phyloP scores from a whole-genome alignment of 2,888 invertebrate species.

The Cyrtodaria siliqua region DNA sequence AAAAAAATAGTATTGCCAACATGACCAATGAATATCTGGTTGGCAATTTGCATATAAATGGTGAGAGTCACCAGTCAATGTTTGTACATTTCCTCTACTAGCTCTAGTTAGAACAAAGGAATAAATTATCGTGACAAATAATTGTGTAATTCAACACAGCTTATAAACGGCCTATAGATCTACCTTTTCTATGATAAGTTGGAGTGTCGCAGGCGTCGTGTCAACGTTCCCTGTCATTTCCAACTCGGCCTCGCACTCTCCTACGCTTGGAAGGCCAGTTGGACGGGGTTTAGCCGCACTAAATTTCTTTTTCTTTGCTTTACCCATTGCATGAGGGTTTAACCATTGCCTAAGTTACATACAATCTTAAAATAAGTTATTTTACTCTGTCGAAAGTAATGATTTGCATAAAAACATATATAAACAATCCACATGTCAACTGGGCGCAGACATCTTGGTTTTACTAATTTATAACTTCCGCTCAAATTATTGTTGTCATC shows the following conservation, averaged over 20 bases:
- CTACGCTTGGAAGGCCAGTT: conserved; percentile 74
- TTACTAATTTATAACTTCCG: not conserved
- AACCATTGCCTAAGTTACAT: conserved; percentile 4
- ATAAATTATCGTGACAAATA: too few relatives aligned
- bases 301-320: conserved; percentile 76
- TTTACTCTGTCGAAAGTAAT: not conserved
- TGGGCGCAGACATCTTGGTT: conserved; percentile 32
- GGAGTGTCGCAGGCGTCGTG: conserved; percentile 43
- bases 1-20: too few relatives aligned
- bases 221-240: conserved; percentile 35
- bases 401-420: not conserved
- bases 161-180: too few relatives aligned
- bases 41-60: too few relatives aligned
- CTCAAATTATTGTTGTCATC: too few relatives aligned
- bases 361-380: not conserved
- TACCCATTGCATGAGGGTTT: conserved; percentile 69
- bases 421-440: conserved; percentile 5
- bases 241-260: conserved; percentile 65
- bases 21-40: too few relatives aligned
- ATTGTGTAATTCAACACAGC: too few relatives aligned
- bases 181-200: conserved; percentile 64
- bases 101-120: too few relatives aligned
- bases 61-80: too few relatives aligned
- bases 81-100: too few relatives aligned
- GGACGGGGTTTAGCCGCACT: conserved; percentile 68